These are phyloP conservation scores for Melanostoma scalare DNA, from an alignment of 2,888 invertebrate species.

Conservation along the genomic window DNA sequence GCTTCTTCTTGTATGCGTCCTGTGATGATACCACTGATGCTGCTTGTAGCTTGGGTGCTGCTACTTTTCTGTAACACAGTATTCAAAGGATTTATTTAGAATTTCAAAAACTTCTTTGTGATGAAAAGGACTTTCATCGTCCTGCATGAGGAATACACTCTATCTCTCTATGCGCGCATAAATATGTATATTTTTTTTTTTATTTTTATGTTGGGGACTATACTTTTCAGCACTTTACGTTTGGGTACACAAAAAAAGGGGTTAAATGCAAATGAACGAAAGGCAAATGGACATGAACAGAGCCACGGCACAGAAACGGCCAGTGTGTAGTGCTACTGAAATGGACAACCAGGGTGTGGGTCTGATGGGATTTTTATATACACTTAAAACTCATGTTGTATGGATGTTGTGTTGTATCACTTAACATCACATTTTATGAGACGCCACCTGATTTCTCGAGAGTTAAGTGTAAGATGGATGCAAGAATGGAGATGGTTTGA, in stretches of 20 bases:
- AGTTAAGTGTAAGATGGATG: conserved; percentile 53
- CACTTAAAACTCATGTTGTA: conserved; percentile 71
- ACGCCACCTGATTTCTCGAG: conserved; percentile 64
- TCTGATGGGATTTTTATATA: conserved; percentile 66
- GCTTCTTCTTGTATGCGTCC: conserved; percentile 15
- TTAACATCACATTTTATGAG: conserved; percentile 70
- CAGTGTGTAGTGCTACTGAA: conserved; percentile 4
- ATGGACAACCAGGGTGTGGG: conserved; percentile 42
- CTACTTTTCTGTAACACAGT: conserved; percentile 57
- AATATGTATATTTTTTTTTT: conserved; percentile 39
- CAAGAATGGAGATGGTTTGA: conserved; percentile 25
- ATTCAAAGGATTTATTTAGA: conserved; percentile 73
- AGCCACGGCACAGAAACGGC: conserved; percentile 17
- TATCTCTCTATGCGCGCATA: conserved; percentile 6
- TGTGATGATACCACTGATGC: conserved; percentile 17
- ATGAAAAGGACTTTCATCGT: conserved; percentile 71
- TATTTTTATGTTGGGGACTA: conserved; percentile 36
- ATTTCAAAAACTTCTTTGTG: conserved; percentile 73
- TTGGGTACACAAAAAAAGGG: conserved; percentile 58
- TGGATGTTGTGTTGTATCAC: conserved; percentile 68
- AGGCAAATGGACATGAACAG: conserved; percentile 20
- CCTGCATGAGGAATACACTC: conserved; percentile 58
- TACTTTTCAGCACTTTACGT: conserved; percentile 65
- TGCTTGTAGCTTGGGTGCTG: conserved; percentile 26
- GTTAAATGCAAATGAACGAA: conserved; percentile 64